phyloP scores from a whole-genome alignment of 2,888 invertebrate species.

The Octodonta nipae region DNA sequence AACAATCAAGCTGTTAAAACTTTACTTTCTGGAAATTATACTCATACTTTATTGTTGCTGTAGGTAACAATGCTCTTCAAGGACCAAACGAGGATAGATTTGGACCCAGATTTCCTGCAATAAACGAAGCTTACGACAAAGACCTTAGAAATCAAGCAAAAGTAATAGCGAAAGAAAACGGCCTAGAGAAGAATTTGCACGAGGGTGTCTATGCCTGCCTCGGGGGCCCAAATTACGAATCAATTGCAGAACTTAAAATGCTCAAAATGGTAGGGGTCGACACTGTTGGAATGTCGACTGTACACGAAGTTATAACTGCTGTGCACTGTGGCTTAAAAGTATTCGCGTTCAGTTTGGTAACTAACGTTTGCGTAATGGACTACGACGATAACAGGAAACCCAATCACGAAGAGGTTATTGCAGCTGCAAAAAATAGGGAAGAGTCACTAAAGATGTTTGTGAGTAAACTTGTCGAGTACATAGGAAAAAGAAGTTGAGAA shows the following conservation, averaged over 20 bases:
- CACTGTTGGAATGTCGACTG: conserved; percentile 63
- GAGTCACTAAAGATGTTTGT: conserved; percentile 1
- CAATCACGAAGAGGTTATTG: conserved; percentile 77
- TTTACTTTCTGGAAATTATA: no score
- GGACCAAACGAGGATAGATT: conserved; percentile 92
- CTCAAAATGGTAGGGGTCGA: conserved; percentile 68
- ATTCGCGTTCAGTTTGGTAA: conserved; percentile 80
- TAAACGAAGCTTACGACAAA: conserved; percentile 69
- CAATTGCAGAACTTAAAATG: conserved; percentile 77
- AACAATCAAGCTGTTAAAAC: no score
- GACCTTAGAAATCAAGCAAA: conserved; percentile 15
- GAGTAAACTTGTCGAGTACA: conserved; percentile 1
- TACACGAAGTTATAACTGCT: conserved; percentile 65
- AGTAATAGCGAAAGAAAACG: conserved; percentile 42
- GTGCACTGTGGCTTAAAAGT: conserved; percentile 76
- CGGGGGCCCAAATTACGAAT: conserved; percentile 92
- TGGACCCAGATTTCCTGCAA: conserved; percentile 86
- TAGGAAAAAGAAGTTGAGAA: no score
- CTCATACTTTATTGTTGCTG: no score
- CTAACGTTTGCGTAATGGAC: conserved; percentile 43
- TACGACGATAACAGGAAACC: conserved; percentile 53
- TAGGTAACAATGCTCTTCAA: conserved; percentile 86
- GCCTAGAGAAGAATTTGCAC: conserved; percentile 56
- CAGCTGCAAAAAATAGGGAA: conserved; percentile 52
- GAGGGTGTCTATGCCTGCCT: conserved; percentile 92